Conservation (phyloP, 1,140 invertebrate species). For the Tetramorium alpestre region DNA sequence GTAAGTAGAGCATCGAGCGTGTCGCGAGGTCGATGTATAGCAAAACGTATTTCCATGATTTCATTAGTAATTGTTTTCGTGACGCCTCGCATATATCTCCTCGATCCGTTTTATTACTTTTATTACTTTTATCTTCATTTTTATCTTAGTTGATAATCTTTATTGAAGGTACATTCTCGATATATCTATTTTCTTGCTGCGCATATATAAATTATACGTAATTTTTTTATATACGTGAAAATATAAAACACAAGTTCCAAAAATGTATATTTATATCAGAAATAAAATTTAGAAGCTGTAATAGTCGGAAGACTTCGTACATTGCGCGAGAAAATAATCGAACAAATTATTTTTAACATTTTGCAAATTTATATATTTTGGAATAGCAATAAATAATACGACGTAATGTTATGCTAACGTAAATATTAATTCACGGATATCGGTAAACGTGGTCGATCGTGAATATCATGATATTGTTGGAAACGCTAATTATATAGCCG, state of each 20-base stretch:
- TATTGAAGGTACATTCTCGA: background rate
- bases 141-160: background rate
- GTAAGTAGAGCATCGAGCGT: conserved; percentile 67
- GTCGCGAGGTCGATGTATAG: conserved; percentile 53
- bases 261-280: background rate
- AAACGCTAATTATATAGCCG: conserved; percentile 28
- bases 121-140: background rate
- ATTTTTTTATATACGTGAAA: background rate
- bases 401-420: background rate
- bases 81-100: background rate
- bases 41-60: conserved; percentile 37
- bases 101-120: background rate
- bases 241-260: background rate
- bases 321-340: background rate
- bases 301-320: background rate
- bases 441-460: background rate
- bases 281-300: background rate
- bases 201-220: background rate
- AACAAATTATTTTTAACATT: background rate
- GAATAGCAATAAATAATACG: background rate
- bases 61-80: background rate
- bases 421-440: background rate
- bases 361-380: background rate
- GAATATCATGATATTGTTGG: background rate
- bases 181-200: background rate